Percentiles rank a stretch among this genome's conserved stretches.
These are phyloP conservation scores for Aphidius ervi DNA, from an alignment of 1,140 invertebrate genomes.

Conservation along the genomic window DNA sequence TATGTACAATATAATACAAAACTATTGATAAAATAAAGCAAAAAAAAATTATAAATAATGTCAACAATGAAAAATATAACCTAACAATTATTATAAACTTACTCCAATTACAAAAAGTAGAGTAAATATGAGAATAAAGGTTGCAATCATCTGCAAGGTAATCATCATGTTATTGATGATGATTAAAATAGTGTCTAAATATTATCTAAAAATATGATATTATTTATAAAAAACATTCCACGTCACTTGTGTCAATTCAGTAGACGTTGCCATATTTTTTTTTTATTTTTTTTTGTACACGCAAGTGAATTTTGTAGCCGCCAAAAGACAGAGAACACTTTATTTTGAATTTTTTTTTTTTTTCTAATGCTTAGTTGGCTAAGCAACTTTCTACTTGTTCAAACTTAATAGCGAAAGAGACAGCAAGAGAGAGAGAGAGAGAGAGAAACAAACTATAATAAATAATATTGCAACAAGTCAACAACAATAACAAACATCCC, in stretches of 20 bases:
- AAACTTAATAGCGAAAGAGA: too few species aligned
- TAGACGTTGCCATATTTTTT: too few species aligned
- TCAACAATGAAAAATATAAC: constrained; percentile 17
- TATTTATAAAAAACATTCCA: constrained; percentile 16
- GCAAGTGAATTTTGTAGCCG: too few species aligned
- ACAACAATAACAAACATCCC: too few species aligned
- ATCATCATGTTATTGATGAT: constrained; percentile 16
- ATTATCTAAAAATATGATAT: not conserved
- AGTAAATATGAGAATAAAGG: constrained; percentile 1
- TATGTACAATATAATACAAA: constrained; percentile 56
- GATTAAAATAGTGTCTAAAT: not conserved
- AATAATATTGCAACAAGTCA: too few species aligned
- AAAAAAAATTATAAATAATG: constrained; percentile 13
- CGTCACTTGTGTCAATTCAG: constrained; percentile 13
- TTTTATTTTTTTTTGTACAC: too few species aligned
- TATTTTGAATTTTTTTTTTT: too few species aligned
- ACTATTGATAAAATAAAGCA: constrained; percentile 47
- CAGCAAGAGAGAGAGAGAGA: too few species aligned
- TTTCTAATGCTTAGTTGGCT: too few species aligned
- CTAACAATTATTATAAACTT: constrained; percentile 14
- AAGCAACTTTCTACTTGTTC: too few species aligned
- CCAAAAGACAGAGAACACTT: too few species aligned
- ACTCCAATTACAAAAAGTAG: constrained; percentile 9
- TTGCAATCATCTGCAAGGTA: constrained; percentile 6
- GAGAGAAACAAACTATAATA: too few species aligned